phyloP scores from a whole-genome alignment of 35 echinoderm and acorn worm genomes.

The Ptychodera flava region DNA sequence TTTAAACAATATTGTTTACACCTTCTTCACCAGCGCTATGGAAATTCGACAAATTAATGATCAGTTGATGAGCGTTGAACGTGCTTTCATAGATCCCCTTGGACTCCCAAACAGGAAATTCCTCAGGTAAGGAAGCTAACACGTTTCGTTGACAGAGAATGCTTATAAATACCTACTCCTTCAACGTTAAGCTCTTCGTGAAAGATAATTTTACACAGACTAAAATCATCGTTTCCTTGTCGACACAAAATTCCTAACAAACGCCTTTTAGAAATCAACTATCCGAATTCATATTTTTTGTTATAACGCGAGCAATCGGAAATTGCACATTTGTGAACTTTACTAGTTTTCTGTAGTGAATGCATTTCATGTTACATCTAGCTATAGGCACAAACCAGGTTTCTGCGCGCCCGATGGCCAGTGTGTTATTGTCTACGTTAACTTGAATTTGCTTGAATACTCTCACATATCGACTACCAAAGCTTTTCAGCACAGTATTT shows the following conservation, averaged over 20 bases:
- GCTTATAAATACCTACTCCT: background rate
- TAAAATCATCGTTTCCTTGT: background rate
- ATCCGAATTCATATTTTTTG: too few species aligned
- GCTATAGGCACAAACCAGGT: too few species aligned
- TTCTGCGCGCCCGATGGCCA: too few species aligned
- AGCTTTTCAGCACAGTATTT: too few species aligned
- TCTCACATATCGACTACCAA: too few species aligned
- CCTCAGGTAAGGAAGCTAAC: background rate
- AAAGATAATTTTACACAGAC: background rate
- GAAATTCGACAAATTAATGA: slow-evolving; percentile 31
- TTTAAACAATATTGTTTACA: too few species aligned
- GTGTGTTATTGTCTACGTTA: too few species aligned
- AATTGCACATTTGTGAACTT: background rate
- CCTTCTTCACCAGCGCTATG: background rate
- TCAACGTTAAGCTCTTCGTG: background rate
- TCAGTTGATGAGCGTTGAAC: slow-evolving; percentile 41
- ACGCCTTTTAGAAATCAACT: too few species aligned
- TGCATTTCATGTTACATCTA: background rate
- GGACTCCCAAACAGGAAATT: slow-evolving; percentile 19
- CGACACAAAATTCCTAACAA: too few species aligned
- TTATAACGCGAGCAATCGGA: too few species aligned
- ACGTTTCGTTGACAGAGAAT: background rate
- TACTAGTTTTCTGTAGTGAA: background rate
- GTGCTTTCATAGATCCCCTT: slow-evolving; percentile 33
- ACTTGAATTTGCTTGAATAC: too few species aligned